Base-by-base conservation (phyloP, 1,140 invertebrate species). In the Drosophila simulans region DNA sequence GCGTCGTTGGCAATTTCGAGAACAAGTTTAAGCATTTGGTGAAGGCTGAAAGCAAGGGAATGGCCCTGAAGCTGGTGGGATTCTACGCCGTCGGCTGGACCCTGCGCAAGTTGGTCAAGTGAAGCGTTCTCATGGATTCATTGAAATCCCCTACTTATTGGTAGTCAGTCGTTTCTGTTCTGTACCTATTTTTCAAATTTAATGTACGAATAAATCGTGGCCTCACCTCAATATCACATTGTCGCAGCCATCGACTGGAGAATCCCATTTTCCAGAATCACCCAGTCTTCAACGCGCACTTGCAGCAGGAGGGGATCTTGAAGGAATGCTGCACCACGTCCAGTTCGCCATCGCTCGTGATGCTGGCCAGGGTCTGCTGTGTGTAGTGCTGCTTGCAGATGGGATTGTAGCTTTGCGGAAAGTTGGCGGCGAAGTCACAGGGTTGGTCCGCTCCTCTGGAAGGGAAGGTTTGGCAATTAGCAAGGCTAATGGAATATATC, bases 321-420 rank as follows among this genome's bases (percentile, higher is more conserved):
- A 95, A 95, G 20, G 69, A 25, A 12, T 77, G 60, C 20, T 68
- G 82, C n/a, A 55, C 58, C 20, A 77, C 75, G 52, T 89, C 76
- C 0, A 74, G 55, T 35, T 66, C 37, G 1, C 76, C 80, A 11
- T 17, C 43, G 45, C 31, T 80, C 17, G 76, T 58, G 2, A 88
- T 72, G 22, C 84, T 83, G 51, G 56, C 84, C 66, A 88, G 42
- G 27, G 66, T 77, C 20, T 76, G 75, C n/a, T 83, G 57, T 42
- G 77, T 94, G 71, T 93, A 95, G 75, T 95, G 95, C 73, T 96
- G 95, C 73, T 94, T 94, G 89, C 95, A 96, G 0, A 72, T 80
- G 0, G 94, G 93, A 49, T 69, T 93, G 83, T 94, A 94, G 1
- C 93, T 93, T 5, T 79, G 60, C 2, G 94, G 93, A n/a, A 94